Conservation (phyloP, 2,797 vertebrate genomes). For the Pteronotus mesoamericanus region DNA sequence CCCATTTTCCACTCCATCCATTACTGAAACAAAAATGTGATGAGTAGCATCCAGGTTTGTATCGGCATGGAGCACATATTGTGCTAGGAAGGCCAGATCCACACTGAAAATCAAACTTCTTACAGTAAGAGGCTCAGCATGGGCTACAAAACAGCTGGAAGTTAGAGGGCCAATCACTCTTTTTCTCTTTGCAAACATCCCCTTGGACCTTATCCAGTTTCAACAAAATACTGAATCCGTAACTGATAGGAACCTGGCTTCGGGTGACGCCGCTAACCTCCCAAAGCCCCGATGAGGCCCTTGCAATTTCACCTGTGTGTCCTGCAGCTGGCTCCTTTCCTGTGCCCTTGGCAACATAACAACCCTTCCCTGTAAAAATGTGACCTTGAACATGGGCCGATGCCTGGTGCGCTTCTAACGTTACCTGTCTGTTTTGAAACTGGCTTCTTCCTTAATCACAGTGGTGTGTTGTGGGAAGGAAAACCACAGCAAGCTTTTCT, state of each 20-base stretch:
- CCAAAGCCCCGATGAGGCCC: neutral
- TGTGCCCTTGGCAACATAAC: slow-evolving; percentile 55
- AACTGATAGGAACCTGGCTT: slow-evolving; percentile 51
- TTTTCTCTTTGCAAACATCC: neutral
- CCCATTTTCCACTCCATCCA: neutral
- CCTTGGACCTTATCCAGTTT: slow-evolving; percentile 33
- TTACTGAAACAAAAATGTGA: slow-evolving; percentile 22
- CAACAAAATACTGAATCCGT: slow-evolving; percentile 29
- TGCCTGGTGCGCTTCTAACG: neutral
- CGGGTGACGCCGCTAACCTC: slow-evolving; percentile 36
- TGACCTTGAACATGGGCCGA: slow-evolving; percentile 46
- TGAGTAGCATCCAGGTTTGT: neutral
- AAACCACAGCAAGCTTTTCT: slow-evolving; percentile 48
- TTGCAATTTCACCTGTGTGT: slow-evolving; percentile 45
- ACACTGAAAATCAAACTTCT: slow-evolving; percentile 10
- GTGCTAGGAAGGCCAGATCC: neutral
- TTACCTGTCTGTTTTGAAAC: slow-evolving; percentile 59
- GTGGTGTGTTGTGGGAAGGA: neutral
- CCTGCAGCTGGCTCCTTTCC: slow-evolving; percentile 37
- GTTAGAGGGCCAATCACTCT: neutral
- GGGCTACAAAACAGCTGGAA: slow-evolving; percentile 27
- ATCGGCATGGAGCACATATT: neutral
- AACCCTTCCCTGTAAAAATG: slow-evolving; percentile 45
- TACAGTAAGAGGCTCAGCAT: neutral
- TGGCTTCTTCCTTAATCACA: slow-evolving; percentile 55